These are phyloP conservation scores for Melospiza georgiana DNA, from an alignment of 2,113 vertebrate genomes.

Conservation along the genomic window DNA sequence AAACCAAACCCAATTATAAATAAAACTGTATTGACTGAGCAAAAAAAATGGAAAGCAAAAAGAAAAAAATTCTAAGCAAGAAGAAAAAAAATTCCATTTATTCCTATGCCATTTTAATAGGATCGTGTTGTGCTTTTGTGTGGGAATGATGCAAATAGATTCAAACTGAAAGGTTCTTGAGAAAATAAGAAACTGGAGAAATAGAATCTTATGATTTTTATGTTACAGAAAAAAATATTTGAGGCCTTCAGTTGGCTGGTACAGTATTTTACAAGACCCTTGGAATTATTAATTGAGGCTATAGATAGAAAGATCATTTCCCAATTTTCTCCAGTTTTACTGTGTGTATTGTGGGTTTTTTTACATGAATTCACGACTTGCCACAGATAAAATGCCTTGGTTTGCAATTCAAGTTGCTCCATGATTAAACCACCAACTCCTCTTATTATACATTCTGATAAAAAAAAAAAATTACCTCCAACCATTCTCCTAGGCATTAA, in stretches of 20 bases:
- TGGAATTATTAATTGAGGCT: background rate
- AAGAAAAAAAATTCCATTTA: background rate
- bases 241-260: background rate
- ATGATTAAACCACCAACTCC: background rate
- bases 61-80: background rate
- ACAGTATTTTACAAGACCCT: background rate
- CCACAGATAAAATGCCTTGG: background rate
- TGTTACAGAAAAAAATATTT: background rate
- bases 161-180: background rate
- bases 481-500: background rate
- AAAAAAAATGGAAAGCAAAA: background rate
- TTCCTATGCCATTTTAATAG: background rate
- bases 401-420: background rate
- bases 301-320: background rate
- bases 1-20: background rate
- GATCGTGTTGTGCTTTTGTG: background rate
- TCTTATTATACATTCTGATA: background rate
- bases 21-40: background rate
- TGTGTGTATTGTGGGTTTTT: fast-evolving
- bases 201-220: background rate
- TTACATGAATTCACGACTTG: background rate
- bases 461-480: background rate
- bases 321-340: background rate
- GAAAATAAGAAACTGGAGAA: background rate
- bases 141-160: background rate